phyloP scores from a whole-genome alignment of 2,888 invertebrate species.

The Mongoloraphidia duomilia region DNA sequence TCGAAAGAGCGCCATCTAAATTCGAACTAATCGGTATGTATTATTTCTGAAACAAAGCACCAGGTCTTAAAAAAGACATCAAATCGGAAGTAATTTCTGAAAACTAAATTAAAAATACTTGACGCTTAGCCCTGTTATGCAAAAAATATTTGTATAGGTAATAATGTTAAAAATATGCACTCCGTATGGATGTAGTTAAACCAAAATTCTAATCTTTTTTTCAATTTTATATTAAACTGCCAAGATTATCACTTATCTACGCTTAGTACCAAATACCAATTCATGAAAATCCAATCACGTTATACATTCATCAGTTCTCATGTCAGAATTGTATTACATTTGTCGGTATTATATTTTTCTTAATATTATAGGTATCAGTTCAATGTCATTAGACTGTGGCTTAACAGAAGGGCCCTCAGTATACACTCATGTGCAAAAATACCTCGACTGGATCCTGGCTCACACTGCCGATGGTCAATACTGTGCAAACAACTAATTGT shows the following conservation, averaged over 20 bases:
- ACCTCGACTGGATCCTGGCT: slow-evolving; percentile 36
- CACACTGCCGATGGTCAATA: slow-evolving; percentile 26
- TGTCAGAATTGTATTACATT: too few relatives aligned
- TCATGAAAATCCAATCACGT: too few relatives aligned
- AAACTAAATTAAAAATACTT: neutral
- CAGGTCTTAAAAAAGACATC: neutral
- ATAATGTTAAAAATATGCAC: too few relatives aligned
- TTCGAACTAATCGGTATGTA: slow-evolving; percentile 43
- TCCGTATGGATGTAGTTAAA: too few relatives aligned
- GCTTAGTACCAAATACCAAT: too few relatives aligned
- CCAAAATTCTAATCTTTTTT: too few relatives aligned
- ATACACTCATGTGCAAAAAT: slow-evolving; percentile 45
- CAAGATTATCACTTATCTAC: too few relatives aligned
- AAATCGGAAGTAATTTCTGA: neutral
- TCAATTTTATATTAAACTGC: too few relatives aligned
- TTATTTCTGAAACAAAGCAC: neutral
- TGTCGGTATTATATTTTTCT: too few relatives aligned
- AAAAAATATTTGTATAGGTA: too few relatives aligned
- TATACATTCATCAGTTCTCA: too few relatives aligned
- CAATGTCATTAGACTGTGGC: slow-evolving; percentile 53
- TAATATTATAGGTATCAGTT: slow-evolving; percentile 38
- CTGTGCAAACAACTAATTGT: too few relatives aligned
- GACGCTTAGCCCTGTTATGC: neutral
- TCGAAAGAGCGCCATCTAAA: slow-evolving; percentile 35
- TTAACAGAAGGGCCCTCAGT: slow-evolving; percentile 38